Conservation (phyloP, 2,888 invertebrate genomes). For the Heterodera filipjevi region DNA sequence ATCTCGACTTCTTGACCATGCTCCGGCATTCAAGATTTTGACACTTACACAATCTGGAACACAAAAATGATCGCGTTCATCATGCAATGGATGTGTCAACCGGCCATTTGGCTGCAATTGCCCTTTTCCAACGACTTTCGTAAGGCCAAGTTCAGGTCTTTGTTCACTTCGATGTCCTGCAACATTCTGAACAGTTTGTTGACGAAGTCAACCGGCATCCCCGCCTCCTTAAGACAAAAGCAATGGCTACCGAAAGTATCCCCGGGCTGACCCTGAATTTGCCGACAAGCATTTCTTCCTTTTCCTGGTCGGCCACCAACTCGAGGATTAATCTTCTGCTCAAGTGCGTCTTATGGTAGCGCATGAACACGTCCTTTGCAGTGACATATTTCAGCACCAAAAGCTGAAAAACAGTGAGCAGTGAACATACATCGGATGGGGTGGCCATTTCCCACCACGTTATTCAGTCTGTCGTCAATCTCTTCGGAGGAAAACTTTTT, state of each 20-base stretch:
- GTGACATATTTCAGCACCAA: slow-evolving; percentile 97
- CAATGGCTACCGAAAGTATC: background rate
- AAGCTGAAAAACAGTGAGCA: slow-evolving; percentile 70
- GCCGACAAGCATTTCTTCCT: slow-evolving; percentile 98
- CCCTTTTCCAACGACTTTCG: slow-evolving; percentile 66
- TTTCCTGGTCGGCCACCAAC: slow-evolving; percentile 96
- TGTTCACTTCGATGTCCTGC: slow-evolving; percentile 91
- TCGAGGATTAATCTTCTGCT: slow-evolving; percentile 93
- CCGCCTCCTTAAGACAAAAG: slow-evolving; percentile 78
- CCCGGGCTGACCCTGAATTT: slow-evolving; percentile 73
- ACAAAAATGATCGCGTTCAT: too few relatives aligned
- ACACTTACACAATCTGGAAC: slow-evolving; percentile 79
- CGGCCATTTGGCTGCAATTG: slow-evolving; percentile 42
- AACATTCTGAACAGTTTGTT: slow-evolving; percentile 95
- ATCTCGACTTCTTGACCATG: slow-evolving; percentile 91
- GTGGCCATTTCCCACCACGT: slow-evolving; percentile 74
- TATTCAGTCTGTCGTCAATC: slow-evolving; percentile 87
- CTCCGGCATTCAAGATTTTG: slow-evolving; percentile 96
- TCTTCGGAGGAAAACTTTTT: slow-evolving; percentile 94
- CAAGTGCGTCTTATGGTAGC: slow-evolving; percentile 96
- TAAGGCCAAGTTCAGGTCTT: slow-evolving; percentile 92
- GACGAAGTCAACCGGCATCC: slow-evolving; percentile 99
- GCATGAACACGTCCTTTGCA: slow-evolving; percentile 99
- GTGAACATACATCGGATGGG: background rate
- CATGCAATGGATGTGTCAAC: slow-evolving; percentile 30